These are phyloP conservation scores for Nesoenas mayeri DNA, from an alignment of 2,113 vertebrate genomes.

Conservation along the genomic window DNA sequence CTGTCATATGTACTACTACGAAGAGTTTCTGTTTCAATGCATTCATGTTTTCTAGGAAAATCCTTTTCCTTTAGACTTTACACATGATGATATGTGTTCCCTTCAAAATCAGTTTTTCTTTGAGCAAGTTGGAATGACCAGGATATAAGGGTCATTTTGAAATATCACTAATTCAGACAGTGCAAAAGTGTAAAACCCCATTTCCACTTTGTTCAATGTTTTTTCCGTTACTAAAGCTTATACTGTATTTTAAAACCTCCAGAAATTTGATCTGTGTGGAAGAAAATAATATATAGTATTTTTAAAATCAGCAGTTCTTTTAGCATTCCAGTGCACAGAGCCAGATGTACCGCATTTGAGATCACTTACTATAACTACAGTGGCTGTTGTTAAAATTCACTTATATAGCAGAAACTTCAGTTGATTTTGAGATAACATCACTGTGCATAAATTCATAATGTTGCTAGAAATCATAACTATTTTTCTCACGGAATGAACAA, in stretches of 20 bases:
- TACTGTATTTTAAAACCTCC: background rate
- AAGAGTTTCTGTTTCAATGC: background rate
- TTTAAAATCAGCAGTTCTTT: background rate
- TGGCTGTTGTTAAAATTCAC: background rate
- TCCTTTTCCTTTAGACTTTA: background rate
- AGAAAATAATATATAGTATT: background rate
- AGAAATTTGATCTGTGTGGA: background rate
- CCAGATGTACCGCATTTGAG: background rate
- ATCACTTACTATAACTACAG: background rate
- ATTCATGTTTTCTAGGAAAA: background rate
- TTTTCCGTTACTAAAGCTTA: background rate
- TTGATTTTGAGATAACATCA: background rate
- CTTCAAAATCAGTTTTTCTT: background rate
- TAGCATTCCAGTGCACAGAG: background rate
- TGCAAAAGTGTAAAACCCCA: background rate
- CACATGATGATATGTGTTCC: background rate
- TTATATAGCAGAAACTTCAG: background rate
- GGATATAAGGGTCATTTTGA: background rate
- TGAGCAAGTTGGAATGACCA: background rate
- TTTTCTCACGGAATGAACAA: background rate
- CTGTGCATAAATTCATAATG: background rate
- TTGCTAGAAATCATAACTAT: background rate
- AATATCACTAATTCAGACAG: background rate
- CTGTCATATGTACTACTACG: background rate
- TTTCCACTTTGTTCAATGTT: background rate